Evolutionary conservation across 2,888 invertebrate species (phyloP), one percentile per base, ranked within the genome.

Genomic region (Epistrophella euchroma): DNA sequence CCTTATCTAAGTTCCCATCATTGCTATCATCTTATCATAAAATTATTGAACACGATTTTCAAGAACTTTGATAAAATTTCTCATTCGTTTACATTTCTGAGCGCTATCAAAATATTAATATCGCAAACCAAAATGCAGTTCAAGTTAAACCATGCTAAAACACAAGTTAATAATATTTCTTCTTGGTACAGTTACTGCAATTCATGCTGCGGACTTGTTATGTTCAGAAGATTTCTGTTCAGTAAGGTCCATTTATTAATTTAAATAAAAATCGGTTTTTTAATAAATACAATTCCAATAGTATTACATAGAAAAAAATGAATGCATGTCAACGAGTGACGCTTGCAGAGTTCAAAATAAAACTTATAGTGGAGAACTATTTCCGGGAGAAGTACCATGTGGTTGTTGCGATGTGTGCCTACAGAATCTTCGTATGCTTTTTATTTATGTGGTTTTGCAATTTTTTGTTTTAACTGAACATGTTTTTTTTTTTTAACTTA

Each of bases 361-460:
- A 0, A 95, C 95, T 0, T 93, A 94, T 89, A 92, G 92, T 43
- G 95, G 95, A 0, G 78, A 94, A 40, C 91, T 91, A 88, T 89
- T 95, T 84, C 93, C 93, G 0, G 94, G 94, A 0, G 94, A 94
- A 0, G 94, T 94, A 0, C 90, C 93, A 0, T 95, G 95, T 90
- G 95, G 95, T 89, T 95, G 95, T 89, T 95, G 95, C 87, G 91
- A 94, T 0, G 94, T 93, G 90, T 95, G 95, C 87, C 89, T 95
- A 55, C 93, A 93, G 4, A 93, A 94, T 88, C 92, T 94, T 88
- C 91, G 95, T 95, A 92, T 90, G 90, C 89, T 88, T 17, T 43
- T 43, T 22, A 13, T 35, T 15, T 7, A 35, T 5, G 40, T 25
- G 13, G 22, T 73, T 43, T 40, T 1, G 13, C 5, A 11, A n/a